Evolutionary conservation across 2,797 vertebrate species (phyloP), one percentile per base, ranked within the genome.

Genomic region (Phataginus tetradactyla): DNA sequence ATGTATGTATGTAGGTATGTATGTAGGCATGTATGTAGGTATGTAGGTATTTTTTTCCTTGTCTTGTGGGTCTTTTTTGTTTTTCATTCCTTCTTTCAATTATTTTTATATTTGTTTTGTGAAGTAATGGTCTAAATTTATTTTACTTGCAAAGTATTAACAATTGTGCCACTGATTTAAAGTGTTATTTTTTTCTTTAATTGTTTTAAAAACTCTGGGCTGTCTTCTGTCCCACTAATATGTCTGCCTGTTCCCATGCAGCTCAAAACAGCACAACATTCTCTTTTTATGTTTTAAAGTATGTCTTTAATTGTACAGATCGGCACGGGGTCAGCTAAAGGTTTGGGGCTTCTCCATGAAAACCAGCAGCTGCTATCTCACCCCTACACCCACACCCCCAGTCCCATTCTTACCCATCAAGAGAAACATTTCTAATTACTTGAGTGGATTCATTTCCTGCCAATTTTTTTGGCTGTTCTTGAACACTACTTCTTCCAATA

Each of bases 401-500:
- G 17, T 4, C 23, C 21, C 3, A 9, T 51, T n/a, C 42, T 64
- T 42, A 55, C 8, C 20, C 78, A 32, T 53, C 49, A 45, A 32
- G 84, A 66, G 64, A 72, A 78, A 13, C 23, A 18, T 29, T 53
- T 57, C 27, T 79, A 17, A n/a, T 18, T 3, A 49, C 57, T 53
- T 72, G 29, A 45, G n/a, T 94, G 29, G 11, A 15, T 61, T 77
- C 71, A 55, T 78, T 55, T 18, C 15, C 20, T 63, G 32, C 20
- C 75, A 21, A 5, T n/a, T 86, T 86, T 86, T 39, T 89, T 84
- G 32, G 20, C 34, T 57, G 13, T 39, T 75, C 25, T 57, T 77
- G 21, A 64, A 57, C 49, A 45, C 7, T 68, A 42, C 77, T 74
- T 93, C 51, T 95, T 90, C 18, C 75, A 68, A 88, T 34, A 78